A percentile compares a stretch with the other conserved stretches of the same genome.
phyloP scores from a whole-genome alignment of 2,113 vertebrate genomes.

The Archilochus colubris region DNA sequence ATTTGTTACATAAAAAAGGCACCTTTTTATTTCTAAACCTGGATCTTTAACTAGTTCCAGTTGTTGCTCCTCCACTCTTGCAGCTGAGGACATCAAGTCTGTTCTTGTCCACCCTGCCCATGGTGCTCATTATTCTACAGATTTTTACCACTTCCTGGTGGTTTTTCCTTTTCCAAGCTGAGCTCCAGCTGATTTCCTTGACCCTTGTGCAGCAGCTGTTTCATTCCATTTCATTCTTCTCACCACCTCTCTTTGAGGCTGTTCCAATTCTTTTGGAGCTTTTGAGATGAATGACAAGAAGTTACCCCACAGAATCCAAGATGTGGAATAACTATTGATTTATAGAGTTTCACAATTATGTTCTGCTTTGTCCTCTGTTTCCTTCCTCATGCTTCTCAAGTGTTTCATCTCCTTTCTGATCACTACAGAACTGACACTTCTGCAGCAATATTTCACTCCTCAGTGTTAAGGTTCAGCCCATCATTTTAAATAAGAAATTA shows the following conservation, averaged over 20 bases:
- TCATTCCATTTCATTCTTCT: neutral
- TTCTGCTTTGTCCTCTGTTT: constrained; percentile 27
- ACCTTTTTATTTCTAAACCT: neutral
- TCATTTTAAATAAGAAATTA: constrained; percentile 1
- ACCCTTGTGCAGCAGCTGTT: neutral
- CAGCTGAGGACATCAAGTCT: neutral
- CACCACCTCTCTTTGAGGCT: neutral
- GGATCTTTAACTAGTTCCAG: neutral
- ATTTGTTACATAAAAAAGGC: neutral
- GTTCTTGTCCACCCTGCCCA: neutral
- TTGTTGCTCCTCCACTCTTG: neutral
- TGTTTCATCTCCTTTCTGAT: constrained; percentile 12
- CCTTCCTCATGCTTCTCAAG: neutral
- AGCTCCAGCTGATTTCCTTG: neutral
- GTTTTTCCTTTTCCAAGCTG: neutral
- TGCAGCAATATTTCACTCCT: neutral
- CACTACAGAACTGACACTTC: neutral
- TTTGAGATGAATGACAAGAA: neutral
- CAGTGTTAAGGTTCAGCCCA: neutral
- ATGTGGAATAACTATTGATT: neutral
- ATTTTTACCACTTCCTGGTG: neutral
- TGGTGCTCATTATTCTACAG: neutral
- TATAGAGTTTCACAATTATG: constrained; percentile 4
- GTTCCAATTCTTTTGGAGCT: neutral
- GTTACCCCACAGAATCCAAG: neutral